Base-by-base conservation (phyloP, 2,888 invertebrate species). In the Catocala sponsa region DNA sequence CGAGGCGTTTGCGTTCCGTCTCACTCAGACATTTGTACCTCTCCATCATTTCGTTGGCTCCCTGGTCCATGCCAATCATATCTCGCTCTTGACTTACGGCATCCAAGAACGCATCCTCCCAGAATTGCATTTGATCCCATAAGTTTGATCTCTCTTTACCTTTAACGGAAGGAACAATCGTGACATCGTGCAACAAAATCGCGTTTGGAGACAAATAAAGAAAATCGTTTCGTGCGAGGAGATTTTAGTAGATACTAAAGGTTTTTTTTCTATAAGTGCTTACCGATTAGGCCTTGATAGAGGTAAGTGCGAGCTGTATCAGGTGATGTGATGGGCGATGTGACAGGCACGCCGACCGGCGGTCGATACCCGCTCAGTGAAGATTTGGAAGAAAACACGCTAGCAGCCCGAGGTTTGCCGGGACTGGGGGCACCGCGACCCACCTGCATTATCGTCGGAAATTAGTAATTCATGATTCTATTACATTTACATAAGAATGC, bases 51-150 rank as follows among this genome's bases (percentile, higher is more conserved):
- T 99, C 99, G 59, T 98, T 97, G 42, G 99, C 99, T 15, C 99
- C 99, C 88, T 99, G 99, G 94, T 99, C 99, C 99, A 99, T 99
- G 58, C 99, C 99, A 76, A 99, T 98, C 96, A 99, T 98, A 85
- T 99, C 99, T 25, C 99, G 95, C 87, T 99, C 99, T 89, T 99
- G 99, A 48, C 97, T 97, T 1, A 99, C 99, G 0, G 99, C 99
- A 92, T 99, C 99, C 59, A 99, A 94, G 86, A 99, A 99, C 0
- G 99, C 98, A 87, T 99, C 99, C 88, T 99, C 99, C 99, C 99
- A 99, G 91, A 99, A 99, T 85, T 99, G 98, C 98, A 99, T 98
- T 95, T 99, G 99, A 91, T 99, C 99, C 99, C 99, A 99, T 38
- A 99, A 92, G 59, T 96, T 96, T 2, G 98, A 97, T 73, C 99